Base-by-base conservation (phyloP, 2,113 vertebrate species). In the Chiloscyllium plagiosum region DNA sequence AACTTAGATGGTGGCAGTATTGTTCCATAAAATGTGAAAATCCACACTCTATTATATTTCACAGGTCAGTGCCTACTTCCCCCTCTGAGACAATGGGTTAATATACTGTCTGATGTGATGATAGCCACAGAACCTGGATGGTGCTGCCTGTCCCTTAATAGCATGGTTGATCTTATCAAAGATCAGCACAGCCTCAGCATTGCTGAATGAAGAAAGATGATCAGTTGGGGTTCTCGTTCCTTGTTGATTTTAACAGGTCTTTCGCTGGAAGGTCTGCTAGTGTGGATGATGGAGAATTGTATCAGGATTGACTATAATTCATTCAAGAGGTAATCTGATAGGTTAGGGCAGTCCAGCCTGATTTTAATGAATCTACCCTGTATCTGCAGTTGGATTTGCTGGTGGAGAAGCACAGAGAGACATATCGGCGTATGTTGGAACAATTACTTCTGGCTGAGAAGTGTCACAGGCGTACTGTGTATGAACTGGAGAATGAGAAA, bases 401-500 rank as follows among this genome's bases (percentile, higher is more conserved):
- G 96, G 98, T 99, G 97, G 98, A 98, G 96, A 98, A 98, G 96
- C 99, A 99, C 97, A 98, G 96, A 37, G 99, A 99, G 97, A 99
- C 99, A 0, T 99, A 99, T 96, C 97, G 99, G 87, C 98, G 99
- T 96, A 99, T 99, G 99, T 96, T 99, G 96, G 99, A 99, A 96
- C 99, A 99, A 98, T 98, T 99, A 96, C 98, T 99, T 80, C 96
- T 99, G 97, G 99, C 98, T 0, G 99, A 99, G 96, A 99, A 99
- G 96, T 99, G 98, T 96, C 99, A 99, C 97, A 97, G 99, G 0
- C 98, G 98, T 96, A 99, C 99, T 0, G 98, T 99, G 96, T 97
- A 97, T 0, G 98, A 99, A 96, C 96, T 99, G 33, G 99, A 99
- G 96, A 98, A 97, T 0, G 99, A 99, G 97, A 99, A 99, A 65